Conservation (phyloP, 2,113 vertebrate genomes). For the Catharus minimus region DNA sequence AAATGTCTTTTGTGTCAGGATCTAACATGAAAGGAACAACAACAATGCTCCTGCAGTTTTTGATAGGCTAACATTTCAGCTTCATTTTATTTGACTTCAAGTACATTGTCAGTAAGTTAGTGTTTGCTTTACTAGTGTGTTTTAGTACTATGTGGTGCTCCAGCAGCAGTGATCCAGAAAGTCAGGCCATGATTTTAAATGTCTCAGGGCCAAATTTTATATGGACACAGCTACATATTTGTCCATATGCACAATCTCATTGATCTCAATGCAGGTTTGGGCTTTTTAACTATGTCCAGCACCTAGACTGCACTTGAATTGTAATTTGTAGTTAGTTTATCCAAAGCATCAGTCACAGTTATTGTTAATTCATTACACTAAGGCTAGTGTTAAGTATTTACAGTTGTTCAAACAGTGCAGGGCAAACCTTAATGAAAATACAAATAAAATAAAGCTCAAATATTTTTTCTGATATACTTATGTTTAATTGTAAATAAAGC, state of each 20-base stretch:
- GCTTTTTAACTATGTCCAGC: neutral
- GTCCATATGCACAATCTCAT: neutral
- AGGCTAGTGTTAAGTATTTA: slow-evolving; percentile 3
- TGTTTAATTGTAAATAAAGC: slow-evolving; percentile 52
- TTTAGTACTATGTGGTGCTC: neutral
- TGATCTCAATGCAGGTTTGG: neutral
- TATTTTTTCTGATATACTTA: neutral
- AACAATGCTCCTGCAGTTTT: neutral
- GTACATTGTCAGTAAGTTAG: neutral
- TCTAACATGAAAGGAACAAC: neutral
- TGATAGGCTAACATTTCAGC: neutral
- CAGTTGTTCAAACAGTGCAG: slow-evolving; percentile 5
- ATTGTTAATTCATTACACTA: neutral
- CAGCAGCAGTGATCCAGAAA: neutral
- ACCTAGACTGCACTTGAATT: neutral
- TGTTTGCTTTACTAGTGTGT: neutral
- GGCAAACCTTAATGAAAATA: neutral
- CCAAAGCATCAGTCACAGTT: neutral
- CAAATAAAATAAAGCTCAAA: neutral
- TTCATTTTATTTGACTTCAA: neutral
- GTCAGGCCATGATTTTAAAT: neutral
- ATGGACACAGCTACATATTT: neutral
- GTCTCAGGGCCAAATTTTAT: slow-evolving; percentile 28
- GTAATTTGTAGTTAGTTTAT: neutral
- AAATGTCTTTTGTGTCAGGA: neutral